Base-by-base conservation (phyloP, 2,113 vertebrate genomes). In the Marcusenius ussheri region DNA sequence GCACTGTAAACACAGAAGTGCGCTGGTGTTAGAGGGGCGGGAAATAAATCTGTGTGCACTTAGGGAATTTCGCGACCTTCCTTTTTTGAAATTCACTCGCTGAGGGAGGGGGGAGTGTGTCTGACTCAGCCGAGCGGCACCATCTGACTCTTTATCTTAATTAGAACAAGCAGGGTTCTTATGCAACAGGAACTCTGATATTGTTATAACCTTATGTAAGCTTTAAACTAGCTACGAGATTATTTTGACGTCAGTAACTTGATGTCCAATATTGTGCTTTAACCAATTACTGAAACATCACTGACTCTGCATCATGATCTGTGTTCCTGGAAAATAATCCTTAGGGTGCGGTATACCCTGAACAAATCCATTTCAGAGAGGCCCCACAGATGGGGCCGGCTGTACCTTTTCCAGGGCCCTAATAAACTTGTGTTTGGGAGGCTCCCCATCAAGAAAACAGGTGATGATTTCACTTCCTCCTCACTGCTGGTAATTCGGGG, bases 81-180 rank as follows among this genome's bases (percentile, higher is more conserved):
- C 83, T 85, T 85, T 49, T 85, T 83, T 31, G 45, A 13, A 45
- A 83, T 46, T 46, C 15, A 6, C 80, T 70, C 62, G 3, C 62
- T 31, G 74, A 39, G 74, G 35, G 74, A 80, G 74, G 74, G 74
- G 74, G 35, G 35, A 19, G 35, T 31, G 66, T 74, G 66, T 80
- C 35, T 80, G 74, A 80, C 5, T 80, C 74, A 80, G 74, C 74
- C 6, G 35, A 80, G 74, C 35, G 15, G 74, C 74, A 7, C 74
- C 74, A 80, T 80, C 74, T 80, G 74, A 80, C 74, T 80, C 74
- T 39, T 80, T 80, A 80, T 80, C 74, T 39, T 42, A 80, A 80
- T 80, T 80, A 39, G 74, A 80, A 80, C 35, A 42, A 80, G 74
- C 31, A 42, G 74, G 74, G 13, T 39, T 80, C 74, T 80, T 80